Conservation (phyloP, 2,797 vertebrate genomes). For the Enteromius paludinosus region DNA sequence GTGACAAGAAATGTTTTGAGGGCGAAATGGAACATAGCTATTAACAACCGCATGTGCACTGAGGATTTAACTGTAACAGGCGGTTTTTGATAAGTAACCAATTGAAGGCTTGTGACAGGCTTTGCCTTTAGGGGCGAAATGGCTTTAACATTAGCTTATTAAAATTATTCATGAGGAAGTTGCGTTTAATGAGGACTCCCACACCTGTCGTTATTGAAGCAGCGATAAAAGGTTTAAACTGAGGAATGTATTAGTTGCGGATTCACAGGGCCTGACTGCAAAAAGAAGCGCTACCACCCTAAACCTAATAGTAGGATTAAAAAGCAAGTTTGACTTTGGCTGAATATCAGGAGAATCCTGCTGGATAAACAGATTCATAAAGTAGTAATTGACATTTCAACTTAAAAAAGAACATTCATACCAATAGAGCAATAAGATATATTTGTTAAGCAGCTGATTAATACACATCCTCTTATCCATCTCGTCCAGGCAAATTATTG, state of each 20-base stretch:
- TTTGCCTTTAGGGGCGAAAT: slow-evolving; percentile 45
- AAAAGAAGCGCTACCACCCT: slow-evolving; percentile 18
- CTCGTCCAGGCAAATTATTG: neutral
- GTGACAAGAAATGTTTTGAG: slow-evolving; percentile 12
- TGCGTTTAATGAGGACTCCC: slow-evolving; percentile 49
- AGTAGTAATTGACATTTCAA: neutral
- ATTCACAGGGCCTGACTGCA: slow-evolving; percentile 39
- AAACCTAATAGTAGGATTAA: slow-evolving; percentile 43
- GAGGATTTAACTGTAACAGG: slow-evolving; percentile 30
- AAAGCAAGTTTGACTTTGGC: slow-evolving; percentile 37
- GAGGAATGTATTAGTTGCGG: slow-evolving; percentile 34
- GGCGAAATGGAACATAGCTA: neutral
- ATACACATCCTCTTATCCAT: neutral
- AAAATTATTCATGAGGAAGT: slow-evolving; percentile 54
- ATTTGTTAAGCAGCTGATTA: neutral
- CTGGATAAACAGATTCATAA: slow-evolving; percentile 8
- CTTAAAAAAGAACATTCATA: neutral
- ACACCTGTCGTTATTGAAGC: slow-evolving; percentile 48
- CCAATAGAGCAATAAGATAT: neutral
- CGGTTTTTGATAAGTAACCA: slow-evolving; percentile 45
- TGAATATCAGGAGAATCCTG: slow-evolving; percentile 3
- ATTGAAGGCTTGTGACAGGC: slow-evolving; percentile 29
- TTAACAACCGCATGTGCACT: slow-evolving; percentile 12
- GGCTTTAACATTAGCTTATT: slow-evolving; percentile 42
- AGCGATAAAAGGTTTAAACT: slow-evolving; percentile 56